Conservation (phyloP, 2,888 invertebrate species). For the Aromia moschata region DNA sequence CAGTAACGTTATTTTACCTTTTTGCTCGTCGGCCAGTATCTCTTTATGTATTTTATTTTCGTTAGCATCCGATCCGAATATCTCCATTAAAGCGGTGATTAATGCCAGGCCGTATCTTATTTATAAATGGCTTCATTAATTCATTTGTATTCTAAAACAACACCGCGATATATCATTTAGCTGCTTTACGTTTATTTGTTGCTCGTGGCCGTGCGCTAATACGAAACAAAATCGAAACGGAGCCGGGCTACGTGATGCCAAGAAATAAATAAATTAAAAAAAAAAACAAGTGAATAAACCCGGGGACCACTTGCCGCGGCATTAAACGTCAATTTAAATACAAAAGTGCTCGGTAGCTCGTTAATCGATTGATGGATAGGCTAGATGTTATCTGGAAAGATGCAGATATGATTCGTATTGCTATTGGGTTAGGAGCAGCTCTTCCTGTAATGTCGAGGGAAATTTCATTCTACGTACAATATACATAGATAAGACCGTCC, state of each 20-base stretch:
- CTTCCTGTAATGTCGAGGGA: not conserved
- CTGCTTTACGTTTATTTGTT: conserved; percentile 9
- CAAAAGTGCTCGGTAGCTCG: conserved; percentile 12
- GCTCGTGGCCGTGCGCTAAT: conserved; percentile 8
- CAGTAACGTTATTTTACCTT: no score
- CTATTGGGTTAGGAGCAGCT: conserved; percentile 5
- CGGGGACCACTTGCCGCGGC: conserved; percentile 3
- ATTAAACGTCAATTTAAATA: conserved; percentile 15
- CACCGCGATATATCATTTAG: conserved; percentile 10
- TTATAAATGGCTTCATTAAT: conserved; percentile 2
- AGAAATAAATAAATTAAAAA: no score
- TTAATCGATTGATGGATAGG: conserved; percentile 17
- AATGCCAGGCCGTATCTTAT: not conserved
- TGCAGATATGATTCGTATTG: conserved; percentile 4
- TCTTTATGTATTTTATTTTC: no score
- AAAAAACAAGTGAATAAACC: conserved; percentile 3
- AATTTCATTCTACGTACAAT: not conserved
- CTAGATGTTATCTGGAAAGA: conserved; percentile 9
- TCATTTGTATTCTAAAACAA: conserved; percentile 5
- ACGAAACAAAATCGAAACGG: conserved; percentile 9
- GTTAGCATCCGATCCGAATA: no score
- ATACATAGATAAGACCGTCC: not conserved
- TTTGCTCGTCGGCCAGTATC: no score
- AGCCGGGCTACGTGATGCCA: not conserved
- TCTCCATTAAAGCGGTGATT: not conserved